phyloP scores from a whole-genome alignment of 2,113 vertebrate genomes.

The Passer montanus region DNA sequence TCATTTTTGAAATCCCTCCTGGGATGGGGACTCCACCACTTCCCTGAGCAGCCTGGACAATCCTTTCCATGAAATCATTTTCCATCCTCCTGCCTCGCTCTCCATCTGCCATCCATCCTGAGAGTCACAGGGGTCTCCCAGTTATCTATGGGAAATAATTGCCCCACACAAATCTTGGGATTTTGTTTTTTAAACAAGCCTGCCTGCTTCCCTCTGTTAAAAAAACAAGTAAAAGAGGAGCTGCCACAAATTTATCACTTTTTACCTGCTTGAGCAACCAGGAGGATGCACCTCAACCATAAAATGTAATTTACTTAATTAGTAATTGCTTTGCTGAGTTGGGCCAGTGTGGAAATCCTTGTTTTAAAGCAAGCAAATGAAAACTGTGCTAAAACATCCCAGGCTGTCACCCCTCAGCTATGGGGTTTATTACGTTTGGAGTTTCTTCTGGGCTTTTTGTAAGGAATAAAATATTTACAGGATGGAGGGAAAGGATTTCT shows the following conservation, averaged over 20 bases:
- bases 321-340: neutral
- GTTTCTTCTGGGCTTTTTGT: neutral
- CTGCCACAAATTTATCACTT: neutral
- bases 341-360: neutral
- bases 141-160: neutral
- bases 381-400: neutral
- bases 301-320: neutral
- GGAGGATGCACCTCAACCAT: neutral
- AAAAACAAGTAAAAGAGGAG: neutral
- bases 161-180: neutral
- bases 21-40: neutral
- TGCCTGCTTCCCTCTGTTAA: neutral
- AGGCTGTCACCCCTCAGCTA: neutral
- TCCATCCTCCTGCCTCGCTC: neutral
- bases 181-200: neutral
- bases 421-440: neutral
- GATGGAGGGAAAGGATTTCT: neutral
- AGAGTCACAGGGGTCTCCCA: neutral
- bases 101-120: neutral
- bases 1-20: neutral
- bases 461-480: neutral
- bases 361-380: neutral
- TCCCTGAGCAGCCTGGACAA: neutral
- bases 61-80: neutral
- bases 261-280: neutral